Percentiles rank a stretch among this genome's conserved stretches.
phyloP scores from a whole-genome alignment of 2,113 vertebrate genomes.

The Arothron firmamentum region DNA sequence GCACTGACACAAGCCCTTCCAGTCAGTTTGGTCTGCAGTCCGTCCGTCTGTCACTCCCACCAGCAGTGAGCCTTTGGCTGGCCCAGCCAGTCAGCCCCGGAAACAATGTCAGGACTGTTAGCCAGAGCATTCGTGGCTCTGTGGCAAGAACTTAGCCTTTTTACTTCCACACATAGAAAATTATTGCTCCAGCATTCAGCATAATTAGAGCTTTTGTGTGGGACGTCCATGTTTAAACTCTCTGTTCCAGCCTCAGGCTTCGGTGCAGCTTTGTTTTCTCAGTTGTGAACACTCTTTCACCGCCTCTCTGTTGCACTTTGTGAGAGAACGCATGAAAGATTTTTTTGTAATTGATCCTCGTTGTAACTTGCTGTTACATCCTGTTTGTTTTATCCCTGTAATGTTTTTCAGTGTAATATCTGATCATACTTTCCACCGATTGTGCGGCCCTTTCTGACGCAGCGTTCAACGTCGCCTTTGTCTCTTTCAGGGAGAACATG shows the following conservation, averaged over 20 bases:
- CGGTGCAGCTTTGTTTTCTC: conserved; percentile 22
- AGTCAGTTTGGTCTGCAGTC: conserved; percentile 10
- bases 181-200: conserved; percentile 13
- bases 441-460: no score
- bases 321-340: no score
- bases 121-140: conserved; percentile 28
- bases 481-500: conserved; percentile 82
- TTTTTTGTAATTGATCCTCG: neutral
- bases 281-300: conserved; percentile 9
- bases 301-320: neutral
- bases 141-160: conserved; percentile 36
- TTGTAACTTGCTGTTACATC: neutral
- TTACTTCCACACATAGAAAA: conserved; percentile 35
- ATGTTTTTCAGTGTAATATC: no score
- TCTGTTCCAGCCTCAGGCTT: conserved; percentile 9
- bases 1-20: conserved; percentile 20
- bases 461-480: no score
- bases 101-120: conserved; percentile 45
- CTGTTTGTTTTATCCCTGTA: neutral
- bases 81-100: conserved; percentile 12
- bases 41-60: neutral
- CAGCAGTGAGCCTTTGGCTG: conserved; percentile 13
- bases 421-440: no score
- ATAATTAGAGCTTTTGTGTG: conserved; percentile 49
- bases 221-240: conserved; percentile 14